Base-by-base conservation (phyloP, 2,113 vertebrate species). In the Cyprinodon brontotheroides region DNA sequence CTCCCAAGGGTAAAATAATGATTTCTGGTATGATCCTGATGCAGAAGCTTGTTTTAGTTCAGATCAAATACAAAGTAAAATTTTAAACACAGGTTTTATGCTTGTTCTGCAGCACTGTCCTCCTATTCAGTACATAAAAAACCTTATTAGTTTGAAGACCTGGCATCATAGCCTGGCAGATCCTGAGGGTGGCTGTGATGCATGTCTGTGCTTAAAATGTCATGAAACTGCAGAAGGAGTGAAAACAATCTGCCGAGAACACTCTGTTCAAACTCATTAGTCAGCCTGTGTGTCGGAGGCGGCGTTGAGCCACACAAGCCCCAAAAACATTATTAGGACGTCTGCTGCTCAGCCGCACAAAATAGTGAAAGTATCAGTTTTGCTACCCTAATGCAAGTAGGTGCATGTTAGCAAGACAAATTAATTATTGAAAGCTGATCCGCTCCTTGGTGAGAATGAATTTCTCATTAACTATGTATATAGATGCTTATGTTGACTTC, bases 121-220 rank as follows among this genome's bases (percentile, higher is more conserved):
- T 90, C 77, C 77, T 65, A 80, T 88, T 87, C 70, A 80, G 57
- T 70, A 72, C 61, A 60, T 29, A 29, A 29, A 29, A 29, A 29
- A 29, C 65, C 72, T 84, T 78, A 75, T 62, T 77, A 84, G 77
- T 74, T 65, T 81, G 60, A 79, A 61, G 63, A 83, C 73, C 75
- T 82, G 84, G 68, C 71, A 80, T 84, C 77, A 79, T 87, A 86
- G 22, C 68, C 65, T 70, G 70, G 71, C 82, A 63, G 73, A 72
- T 86, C 83, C 80, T 57, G 76, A 64, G 89, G 85, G 87, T 81
- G 88, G 67, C 77, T 84, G 80, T 87, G 90, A 90, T 85, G 82
- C 89, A 89, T 81, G 86, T 70, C 67, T 87, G 88, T 86, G 86
- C 81, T 81, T 87, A 89, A 87, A 91, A 92, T 89, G 88, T 90